Evolutionary conservation across 2,888 invertebrate species (phyloP).

Genomic region (Neocrepidodera transversa): DNA sequence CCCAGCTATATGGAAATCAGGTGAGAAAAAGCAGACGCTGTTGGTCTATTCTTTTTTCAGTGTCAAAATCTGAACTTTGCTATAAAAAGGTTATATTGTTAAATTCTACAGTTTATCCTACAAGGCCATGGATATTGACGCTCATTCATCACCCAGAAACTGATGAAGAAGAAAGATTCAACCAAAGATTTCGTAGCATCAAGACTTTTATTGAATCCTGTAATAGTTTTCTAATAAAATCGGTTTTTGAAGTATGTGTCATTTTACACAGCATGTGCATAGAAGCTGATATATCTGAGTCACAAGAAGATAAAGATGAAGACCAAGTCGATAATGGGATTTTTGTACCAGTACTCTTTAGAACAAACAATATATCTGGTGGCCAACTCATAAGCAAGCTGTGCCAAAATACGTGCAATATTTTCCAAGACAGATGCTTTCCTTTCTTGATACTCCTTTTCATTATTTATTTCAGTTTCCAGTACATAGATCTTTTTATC

Average conservation of each 20-base stretch:
- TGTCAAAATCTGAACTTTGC: too few relatives aligned
- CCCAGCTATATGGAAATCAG: too few relatives aligned
- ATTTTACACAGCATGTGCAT: constrained; percentile 23
- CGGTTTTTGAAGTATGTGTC: constrained; percentile 17
- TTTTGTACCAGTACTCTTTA: too few relatives aligned
- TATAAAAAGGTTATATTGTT: too few relatives aligned
- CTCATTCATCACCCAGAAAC: not conserved
- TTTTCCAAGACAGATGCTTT: too few relatives aligned
- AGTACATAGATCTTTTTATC: too few relatives aligned
- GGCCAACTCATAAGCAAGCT: too few relatives aligned
- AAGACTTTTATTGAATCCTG: constrained; percentile 21
- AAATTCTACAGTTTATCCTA: not conserved
- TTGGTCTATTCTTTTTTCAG: not conserved
- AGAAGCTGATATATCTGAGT: constrained; percentile 1
- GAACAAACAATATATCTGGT: too few relatives aligned
- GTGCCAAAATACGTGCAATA: too few relatives aligned
- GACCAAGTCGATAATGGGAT: too few relatives aligned
- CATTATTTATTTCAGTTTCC: too few relatives aligned
- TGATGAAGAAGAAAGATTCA: not conserved
- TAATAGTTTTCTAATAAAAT: constrained; percentile 23
- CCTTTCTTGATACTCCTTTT: too few relatives aligned
- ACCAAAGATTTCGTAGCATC: not conserved
- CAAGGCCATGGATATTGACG: not conserved
- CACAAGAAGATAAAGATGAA: not conserved
- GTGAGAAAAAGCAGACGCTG: not conserved